A percentile compares a stretch with the other conserved stretches of the same genome.
Evolutionary conservation across 2,113 vertebrate species (phyloP).

Genomic region (Piprites chloris): DNA sequence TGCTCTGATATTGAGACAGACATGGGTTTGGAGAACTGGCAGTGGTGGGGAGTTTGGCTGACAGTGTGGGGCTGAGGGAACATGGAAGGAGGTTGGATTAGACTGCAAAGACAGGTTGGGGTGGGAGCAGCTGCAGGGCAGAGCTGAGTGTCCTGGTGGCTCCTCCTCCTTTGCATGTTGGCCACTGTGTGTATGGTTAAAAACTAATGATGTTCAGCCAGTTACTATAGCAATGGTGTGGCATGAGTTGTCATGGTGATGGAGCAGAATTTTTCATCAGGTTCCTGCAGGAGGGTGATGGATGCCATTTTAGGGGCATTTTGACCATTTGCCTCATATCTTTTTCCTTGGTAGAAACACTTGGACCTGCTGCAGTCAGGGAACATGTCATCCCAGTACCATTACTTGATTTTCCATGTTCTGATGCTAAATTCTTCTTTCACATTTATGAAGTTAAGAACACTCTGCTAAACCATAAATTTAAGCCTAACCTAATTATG

Average conservation of each 20-base stretch:
- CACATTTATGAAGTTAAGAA: not conserved
- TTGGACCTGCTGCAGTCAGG: not conserved
- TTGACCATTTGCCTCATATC: not conserved
- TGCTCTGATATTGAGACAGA: not conserved
- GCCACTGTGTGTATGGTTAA: constrained; percentile 1
- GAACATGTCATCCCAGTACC: not conserved
- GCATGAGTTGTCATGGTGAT: constrained; percentile 71
- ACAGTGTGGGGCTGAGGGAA: not conserved
- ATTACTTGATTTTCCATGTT: not conserved
- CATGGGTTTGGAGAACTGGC: not conserved
- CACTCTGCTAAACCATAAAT: not conserved
- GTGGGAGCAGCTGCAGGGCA: not conserved
- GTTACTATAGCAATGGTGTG: constrained; percentile 72
- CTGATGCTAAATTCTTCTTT: not conserved
- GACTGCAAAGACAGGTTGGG: not conserved
- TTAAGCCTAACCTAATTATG: not conserved
- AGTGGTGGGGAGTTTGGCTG: not conserved
- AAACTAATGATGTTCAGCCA: constrained; percentile 40
- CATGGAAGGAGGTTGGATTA: not conserved
- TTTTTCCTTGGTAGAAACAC: not conserved
- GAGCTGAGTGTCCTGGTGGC: accelerated
- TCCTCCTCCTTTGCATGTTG: not conserved
- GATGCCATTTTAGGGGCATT: constrained; percentile 21
- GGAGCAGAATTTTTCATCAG: constrained; percentile 22
- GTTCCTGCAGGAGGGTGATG: constrained; percentile 36